Percentiles rank a stretch among this genome's conserved stretches.
Conservation (phyloP, 64 coral and sea anemone species). For the Pocillopora damicornis region DNA sequence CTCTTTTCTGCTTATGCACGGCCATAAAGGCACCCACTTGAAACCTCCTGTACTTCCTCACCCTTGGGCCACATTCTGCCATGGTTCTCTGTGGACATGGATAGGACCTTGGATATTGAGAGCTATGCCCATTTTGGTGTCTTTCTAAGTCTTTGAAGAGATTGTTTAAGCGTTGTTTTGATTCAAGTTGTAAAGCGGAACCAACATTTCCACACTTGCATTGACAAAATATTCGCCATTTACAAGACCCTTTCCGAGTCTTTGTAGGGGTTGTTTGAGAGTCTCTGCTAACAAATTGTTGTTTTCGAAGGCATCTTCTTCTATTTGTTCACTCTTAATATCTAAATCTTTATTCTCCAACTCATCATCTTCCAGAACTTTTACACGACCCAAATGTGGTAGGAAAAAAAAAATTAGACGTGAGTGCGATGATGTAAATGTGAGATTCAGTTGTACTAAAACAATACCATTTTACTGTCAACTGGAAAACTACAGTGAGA, state of each 20-base stretch:
- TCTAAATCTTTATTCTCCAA: constrained; percentile 4
- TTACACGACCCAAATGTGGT: not conserved
- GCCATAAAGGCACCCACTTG: constrained; percentile 27
- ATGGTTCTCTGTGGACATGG: not conserved
- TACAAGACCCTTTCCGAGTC: constrained; percentile 1
- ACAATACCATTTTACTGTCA: not conserved
- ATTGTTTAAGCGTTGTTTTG: not conserved
- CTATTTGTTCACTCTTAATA: constrained; percentile 14
- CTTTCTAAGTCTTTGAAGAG: too few species aligned
- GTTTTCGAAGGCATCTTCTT: constrained; percentile 13
- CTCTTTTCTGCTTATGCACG: constrained; percentile 16
- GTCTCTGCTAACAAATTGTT: constrained; percentile 23
- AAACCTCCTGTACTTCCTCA: constrained; percentile 22
- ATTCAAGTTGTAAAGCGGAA: not conserved
- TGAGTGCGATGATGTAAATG: too few species aligned
- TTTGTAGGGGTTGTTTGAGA: constrained; percentile 22
- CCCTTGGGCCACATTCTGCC: not conserved
- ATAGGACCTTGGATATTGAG: too few species aligned
- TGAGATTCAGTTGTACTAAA: too few species aligned
- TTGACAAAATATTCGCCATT: constrained; percentile 30
- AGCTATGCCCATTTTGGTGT: too few species aligned
- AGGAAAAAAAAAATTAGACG: too few species aligned
- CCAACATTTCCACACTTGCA: constrained; percentile 4
- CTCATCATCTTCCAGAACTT: constrained; percentile 17
- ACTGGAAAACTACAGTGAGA: not conserved